These are phyloP conservation scores for Hydrotaea diabolus DNA, from an alignment of 2,888 invertebrate species.

Conservation along the genomic window DNA sequence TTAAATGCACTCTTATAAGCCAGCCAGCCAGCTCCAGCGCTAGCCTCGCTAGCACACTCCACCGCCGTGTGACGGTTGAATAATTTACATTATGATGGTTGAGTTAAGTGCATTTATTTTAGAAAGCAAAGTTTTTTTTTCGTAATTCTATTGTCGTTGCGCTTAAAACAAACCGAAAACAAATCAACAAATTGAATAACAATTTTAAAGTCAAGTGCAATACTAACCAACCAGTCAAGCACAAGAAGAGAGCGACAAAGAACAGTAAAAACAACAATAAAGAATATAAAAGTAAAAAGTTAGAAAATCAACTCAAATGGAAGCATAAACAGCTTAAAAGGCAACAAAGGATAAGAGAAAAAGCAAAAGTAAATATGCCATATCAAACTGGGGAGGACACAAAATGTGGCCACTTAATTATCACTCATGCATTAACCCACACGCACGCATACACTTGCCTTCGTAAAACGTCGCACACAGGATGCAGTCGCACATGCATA, in stretches of 20 bases:
- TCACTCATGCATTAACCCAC: constrained; percentile 37
- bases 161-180: constrained; percentile 40
- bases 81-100: constrained; percentile 1
- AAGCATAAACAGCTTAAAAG: constrained; percentile 12
- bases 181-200: constrained; percentile 65
- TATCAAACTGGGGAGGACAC: constrained; percentile 59
- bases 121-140: not conserved
- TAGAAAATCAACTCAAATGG: constrained; percentile 32
- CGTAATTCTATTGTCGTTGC: not conserved
- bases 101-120: constrained; percentile 28
- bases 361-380: constrained; percentile 44
- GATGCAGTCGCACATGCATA: too few species aligned
- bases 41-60: not conserved
- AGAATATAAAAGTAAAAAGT: constrained; percentile 23
- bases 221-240: constrained; percentile 53
- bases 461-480: not conserved
- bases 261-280: constrained; percentile 39
- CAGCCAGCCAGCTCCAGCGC: constrained; percentile 1
- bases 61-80: constrained; percentile 4
- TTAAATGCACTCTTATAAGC: constrained; percentile 4
- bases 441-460: constrained; percentile 10
- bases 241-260: constrained; percentile 50
- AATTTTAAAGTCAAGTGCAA: constrained; percentile 65
- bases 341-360: not conserved
- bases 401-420: constrained; percentile 63